Evolutionary conservation across 1,140 invertebrate species (phyloP).

Genomic region (Harpegnathos saltator): DNA sequence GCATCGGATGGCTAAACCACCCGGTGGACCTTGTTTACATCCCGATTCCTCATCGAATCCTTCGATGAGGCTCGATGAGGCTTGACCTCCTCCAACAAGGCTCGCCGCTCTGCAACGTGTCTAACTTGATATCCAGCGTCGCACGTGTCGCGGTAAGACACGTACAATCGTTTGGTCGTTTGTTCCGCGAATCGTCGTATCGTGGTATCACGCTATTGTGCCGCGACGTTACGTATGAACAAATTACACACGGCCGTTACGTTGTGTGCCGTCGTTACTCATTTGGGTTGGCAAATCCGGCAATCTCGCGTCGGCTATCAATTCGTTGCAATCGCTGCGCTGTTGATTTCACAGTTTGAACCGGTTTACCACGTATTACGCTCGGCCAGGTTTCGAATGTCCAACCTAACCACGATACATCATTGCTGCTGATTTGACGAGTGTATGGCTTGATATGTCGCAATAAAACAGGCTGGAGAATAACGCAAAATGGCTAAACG

Average conservation of each 20-base stretch:
- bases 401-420: background rate
- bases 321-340: background rate
- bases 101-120: background rate
- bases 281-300: background rate
- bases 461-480: too few species aligned
- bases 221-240: conserved; percentile 36
- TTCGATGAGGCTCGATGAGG: background rate
- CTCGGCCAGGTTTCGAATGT: background rate
- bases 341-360: conserved; percentile 27
- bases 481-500: too few species aligned
- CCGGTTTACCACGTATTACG: background rate
- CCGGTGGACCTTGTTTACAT: conserved; percentile 38
- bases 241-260: conserved; percentile 44
- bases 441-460: too few species aligned
- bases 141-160: too few species aligned
- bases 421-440: background rate
- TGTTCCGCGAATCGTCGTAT: background rate
- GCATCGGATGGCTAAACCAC: conserved; percentile 42
- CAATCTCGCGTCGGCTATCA: conserved; percentile 29
- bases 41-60: conserved; percentile 30
- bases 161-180: conserved; percentile 15
- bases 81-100: background rate
- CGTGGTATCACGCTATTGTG: too few species aligned
- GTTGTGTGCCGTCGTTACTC: conserved; percentile 19
- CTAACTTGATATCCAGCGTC: conserved; percentile 8